Conservation (phyloP, 2,113 vertebrate species). For the Cyrtonyx montezumae region DNA sequence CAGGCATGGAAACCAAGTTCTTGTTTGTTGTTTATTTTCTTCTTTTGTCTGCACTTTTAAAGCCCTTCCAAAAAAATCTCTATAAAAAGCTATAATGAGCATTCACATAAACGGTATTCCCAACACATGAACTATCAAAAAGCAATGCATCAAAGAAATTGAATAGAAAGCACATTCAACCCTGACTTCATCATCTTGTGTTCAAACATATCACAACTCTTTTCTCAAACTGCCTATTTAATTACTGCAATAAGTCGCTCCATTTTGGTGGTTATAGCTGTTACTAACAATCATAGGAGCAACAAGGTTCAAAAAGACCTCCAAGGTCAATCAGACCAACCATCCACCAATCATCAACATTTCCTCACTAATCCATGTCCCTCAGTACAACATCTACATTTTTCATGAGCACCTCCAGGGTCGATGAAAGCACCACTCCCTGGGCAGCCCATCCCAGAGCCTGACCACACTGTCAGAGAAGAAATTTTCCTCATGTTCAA, state of each 20-base stretch:
- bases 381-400: too few relatives aligned
- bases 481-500: too few relatives aligned
- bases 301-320: too few relatives aligned
- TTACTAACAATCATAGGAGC: background rate
- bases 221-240: background rate
- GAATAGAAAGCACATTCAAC: background rate
- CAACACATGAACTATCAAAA: background rate
- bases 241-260: background rate
- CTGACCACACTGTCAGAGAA: too few relatives aligned
- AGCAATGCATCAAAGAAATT: background rate
- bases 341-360: too few relatives aligned
- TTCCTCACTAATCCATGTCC: too few relatives aligned
- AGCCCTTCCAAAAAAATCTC: background rate
- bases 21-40: background rate
- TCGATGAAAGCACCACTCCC: too few relatives aligned
- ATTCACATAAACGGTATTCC: background rate
- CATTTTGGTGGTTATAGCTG: background rate
- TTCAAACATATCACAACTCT: background rate
- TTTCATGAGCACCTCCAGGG: too few relatives aligned
- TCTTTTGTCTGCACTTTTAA: background rate
- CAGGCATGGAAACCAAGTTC: background rate
- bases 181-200: background rate
- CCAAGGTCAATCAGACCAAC: too few relatives aligned
- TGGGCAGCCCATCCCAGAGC: too few relatives aligned
- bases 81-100: background rate